A percentile compares a stretch with the other conserved stretches of the same genome.
Evolutionary conservation across 2,888 invertebrate species (phyloP).

Genomic region (Dasypolia templi): DNA sequence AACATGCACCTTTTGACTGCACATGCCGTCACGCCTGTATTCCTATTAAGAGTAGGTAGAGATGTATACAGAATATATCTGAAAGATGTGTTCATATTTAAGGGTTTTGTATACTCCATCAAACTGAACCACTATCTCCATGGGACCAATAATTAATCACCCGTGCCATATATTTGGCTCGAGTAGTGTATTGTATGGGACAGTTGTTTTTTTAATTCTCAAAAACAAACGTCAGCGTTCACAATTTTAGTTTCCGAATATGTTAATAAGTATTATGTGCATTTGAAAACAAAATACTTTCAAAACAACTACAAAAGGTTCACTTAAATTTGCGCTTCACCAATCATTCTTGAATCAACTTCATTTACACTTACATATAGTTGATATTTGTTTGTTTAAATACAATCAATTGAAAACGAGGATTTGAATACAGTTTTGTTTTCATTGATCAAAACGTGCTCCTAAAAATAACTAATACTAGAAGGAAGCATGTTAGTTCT

Average conservation of each 20-base stretch:
- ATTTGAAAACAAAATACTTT: not conserved
- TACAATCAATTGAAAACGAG: too few species aligned
- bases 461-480: not conserved
- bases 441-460: not conserved
- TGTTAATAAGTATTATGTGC: too few species aligned
- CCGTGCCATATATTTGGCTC: not conserved
- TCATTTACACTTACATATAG: not conserved
- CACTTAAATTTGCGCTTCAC: not conserved
- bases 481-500: not conserved
- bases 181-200: too few species aligned
- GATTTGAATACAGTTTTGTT: not conserved
- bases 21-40: not conserved
- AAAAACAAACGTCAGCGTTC: too few species aligned
- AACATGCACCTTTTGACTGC: slow-evolving; percentile 30
- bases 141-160: too few species aligned
- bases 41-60: not conserved
- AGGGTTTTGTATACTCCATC: not conserved
- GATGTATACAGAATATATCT: not conserved
- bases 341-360: not conserved
- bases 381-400: not conserved
- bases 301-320: not conserved
- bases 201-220: too few species aligned
- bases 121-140: too few species aligned
- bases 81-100: not conserved
- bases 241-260: too few species aligned